Conservation (phyloP, 2,888 invertebrate species). For the Gibbula magus region DNA sequence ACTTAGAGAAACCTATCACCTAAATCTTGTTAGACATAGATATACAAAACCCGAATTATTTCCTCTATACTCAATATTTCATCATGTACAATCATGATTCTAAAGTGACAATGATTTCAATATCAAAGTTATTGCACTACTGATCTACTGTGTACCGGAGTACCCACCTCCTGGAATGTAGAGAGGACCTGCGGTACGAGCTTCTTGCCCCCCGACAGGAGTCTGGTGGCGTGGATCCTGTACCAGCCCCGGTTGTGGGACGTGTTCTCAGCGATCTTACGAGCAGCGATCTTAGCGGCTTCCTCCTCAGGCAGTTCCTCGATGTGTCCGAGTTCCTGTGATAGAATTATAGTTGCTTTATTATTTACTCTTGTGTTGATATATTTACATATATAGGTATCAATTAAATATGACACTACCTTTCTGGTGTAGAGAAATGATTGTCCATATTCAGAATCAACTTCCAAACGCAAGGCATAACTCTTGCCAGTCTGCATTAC, state of each 20-base stretch:
- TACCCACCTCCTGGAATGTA: conserved; percentile 77
- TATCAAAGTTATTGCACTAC: too few relatives aligned
- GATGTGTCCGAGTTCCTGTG: conserved; percentile 76
- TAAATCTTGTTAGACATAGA: too few relatives aligned
- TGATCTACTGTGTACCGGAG: too few relatives aligned
- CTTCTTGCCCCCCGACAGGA: conserved; percentile 77
- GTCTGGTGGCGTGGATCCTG: conserved; percentile 79
- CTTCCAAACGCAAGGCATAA: too few relatives aligned
- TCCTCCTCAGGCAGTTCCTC: conserved; percentile 78
- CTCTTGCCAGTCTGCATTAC: too few relatives aligned
- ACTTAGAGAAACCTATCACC: too few relatives aligned
- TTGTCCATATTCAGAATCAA: too few relatives aligned
- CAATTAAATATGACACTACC: neutral
- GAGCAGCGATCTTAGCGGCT: conserved; percentile 78
- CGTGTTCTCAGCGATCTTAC: conserved; percentile 77
- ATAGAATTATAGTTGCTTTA: neutral
- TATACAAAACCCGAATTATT: too few relatives aligned
- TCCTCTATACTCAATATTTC: too few relatives aligned
- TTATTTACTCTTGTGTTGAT: neutral
- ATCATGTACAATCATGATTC: too few relatives aligned
- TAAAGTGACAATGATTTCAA: too few relatives aligned
- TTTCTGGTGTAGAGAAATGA: neutral
- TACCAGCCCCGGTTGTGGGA: conserved; percentile 79
- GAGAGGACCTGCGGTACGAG: conserved; percentile 76
- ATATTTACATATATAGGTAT: neutral